Percentiles rank a stretch among this genome's conserved stretches.
Conservation (phyloP, 2,888 invertebrate genomes). For the Parthenolecanium corni region DNA sequence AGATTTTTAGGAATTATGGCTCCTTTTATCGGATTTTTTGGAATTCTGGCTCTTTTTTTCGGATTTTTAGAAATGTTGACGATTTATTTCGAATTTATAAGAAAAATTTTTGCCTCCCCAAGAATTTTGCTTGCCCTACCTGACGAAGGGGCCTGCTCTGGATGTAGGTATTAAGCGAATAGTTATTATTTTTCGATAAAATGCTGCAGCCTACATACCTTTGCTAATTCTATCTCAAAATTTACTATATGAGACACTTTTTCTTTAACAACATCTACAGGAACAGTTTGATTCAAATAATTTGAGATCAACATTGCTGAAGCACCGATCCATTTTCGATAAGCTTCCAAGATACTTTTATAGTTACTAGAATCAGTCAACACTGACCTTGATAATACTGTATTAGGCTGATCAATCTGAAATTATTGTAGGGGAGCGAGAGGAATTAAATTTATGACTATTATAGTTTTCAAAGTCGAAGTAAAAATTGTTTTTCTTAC, state of each 20-base stretch:
- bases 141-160: no score
- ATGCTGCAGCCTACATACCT: constrained; percentile 37
- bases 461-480: neutral
- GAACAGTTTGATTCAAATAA: constrained; percentile 31
- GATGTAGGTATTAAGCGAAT: no score
- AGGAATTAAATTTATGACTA: no score
- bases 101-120: no score
- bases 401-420: constrained; percentile 37
- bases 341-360: constrained; percentile 34
- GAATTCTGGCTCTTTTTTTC: no score
- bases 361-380: constrained; percentile 35
- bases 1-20: no score
- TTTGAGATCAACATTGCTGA: constrained; percentile 34
- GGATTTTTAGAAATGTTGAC: no score
- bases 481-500: constrained; percentile 31
- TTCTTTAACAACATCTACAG: constrained; percentile 31
- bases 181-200: neutral
- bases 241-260: constrained; percentile 40
- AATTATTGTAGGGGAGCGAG: no score
- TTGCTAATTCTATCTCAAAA: constrained; percentile 43
- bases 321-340: constrained; percentile 34
- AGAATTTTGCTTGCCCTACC: no score
- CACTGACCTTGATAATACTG: constrained; percentile 36
- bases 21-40: no score
- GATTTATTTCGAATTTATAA: no score